Evolutionary conservation across 2,888 invertebrate species (phyloP).

Genomic region (Drosophila prostipennis): DNA sequence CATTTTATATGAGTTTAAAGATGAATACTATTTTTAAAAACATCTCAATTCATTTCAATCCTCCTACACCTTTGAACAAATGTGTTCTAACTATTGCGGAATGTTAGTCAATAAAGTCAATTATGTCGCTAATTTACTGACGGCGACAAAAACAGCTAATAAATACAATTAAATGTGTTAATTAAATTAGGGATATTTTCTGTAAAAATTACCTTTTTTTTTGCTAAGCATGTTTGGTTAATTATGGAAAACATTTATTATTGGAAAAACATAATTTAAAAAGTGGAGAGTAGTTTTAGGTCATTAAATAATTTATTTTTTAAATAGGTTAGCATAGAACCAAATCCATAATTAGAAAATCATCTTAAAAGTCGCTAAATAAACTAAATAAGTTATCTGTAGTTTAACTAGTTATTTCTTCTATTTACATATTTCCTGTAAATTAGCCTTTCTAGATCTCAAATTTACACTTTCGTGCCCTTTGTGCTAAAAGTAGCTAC

Average conservation of each 20-base stretch:
- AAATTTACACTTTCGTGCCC: background rate
- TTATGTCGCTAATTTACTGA: slow-evolving; percentile 7
- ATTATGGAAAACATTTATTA: background rate
- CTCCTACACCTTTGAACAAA: background rate
- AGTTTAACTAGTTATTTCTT: background rate
- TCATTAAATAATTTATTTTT: no score
- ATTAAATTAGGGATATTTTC: background rate
- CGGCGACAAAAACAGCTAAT: slow-evolving; percentile 6
- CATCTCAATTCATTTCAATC: background rate
- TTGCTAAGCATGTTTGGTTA: background rate
- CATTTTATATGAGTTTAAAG: background rate
- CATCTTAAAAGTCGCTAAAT: no score
- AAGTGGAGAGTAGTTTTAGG: no score
- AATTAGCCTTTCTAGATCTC: background rate
- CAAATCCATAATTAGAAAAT: no score
- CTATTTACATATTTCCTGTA: no score
- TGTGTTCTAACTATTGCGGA: no score
- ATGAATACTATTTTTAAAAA: background rate
- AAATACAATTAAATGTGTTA: background rate
- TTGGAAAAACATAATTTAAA: no score
- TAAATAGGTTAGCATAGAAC: no score
- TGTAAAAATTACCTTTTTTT: background rate
- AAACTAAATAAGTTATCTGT: no score
- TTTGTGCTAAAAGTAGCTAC: slow-evolving; percentile 18
- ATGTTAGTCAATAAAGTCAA: background rate